Percentiles rank a stretch among this genome's conserved stretches.
Conservation (phyloP, 2,888 invertebrate genomes). For the Noctua janthe region DNA sequence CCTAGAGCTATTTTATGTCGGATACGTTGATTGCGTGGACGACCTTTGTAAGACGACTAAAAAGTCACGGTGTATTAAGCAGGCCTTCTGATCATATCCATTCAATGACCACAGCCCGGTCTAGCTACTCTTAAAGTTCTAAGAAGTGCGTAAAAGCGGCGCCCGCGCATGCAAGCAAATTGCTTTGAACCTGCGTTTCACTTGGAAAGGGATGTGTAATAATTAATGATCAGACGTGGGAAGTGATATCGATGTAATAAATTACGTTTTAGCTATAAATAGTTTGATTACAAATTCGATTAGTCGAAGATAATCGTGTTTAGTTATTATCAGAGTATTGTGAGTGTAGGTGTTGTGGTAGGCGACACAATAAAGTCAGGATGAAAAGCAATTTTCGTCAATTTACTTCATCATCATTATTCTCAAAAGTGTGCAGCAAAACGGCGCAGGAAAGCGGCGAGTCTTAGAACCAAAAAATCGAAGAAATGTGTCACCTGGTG, state of each 20-base stretch:
- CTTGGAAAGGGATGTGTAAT: slow-evolving; percentile 33
- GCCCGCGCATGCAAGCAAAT: slow-evolving; percentile 55
- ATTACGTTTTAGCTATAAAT: slow-evolving; percentile 6
- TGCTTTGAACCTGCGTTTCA: slow-evolving; percentile 55
- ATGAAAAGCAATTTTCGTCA: no score
- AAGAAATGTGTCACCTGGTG: background rate
- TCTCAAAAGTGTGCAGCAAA: background rate
- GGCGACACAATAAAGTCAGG: background rate
- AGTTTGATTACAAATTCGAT: slow-evolving; percentile 5
- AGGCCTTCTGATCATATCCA: slow-evolving; percentile 13
- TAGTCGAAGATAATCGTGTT: background rate
- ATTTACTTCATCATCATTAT: background rate
- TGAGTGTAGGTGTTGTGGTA: background rate
- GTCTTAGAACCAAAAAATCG: no score
- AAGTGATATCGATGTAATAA: slow-evolving; percentile 39
- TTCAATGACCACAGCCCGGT: slow-evolving; percentile 19
- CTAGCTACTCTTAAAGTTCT: slow-evolving; percentile 40
- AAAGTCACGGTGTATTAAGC: background rate
- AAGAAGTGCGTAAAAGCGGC: slow-evolving; percentile 62
- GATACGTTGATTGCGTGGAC: no score
- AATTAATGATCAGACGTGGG: slow-evolving; percentile 22
- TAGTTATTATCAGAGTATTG: background rate
- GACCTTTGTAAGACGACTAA: no score
- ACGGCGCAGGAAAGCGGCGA: no score
- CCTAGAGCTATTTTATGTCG: no score